Percentiles rank a stretch among this genome's conserved stretches.
Evolutionary conservation across 2,888 invertebrate species (phyloP).

Genomic region (Unio pictorum): DNA sequence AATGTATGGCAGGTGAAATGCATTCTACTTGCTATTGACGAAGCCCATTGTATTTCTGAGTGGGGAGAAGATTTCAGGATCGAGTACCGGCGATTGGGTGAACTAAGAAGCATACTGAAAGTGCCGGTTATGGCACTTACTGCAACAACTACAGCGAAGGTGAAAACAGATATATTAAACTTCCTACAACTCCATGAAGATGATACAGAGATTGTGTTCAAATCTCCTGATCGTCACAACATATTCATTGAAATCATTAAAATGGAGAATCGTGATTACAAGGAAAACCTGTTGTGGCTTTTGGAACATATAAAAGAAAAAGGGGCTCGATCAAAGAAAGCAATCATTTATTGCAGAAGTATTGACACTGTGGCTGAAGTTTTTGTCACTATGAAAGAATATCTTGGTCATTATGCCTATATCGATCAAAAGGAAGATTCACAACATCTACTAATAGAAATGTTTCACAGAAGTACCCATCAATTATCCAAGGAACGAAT

Average conservation of each 20-base stretch:
- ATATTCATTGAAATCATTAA: constrained; percentile 19
- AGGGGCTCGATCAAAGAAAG: constrained; percentile 15
- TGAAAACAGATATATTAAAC: constrained; percentile 22
- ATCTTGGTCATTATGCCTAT: constrained; percentile 19
- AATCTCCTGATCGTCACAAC: constrained; percentile 13
- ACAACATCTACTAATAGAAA: constrained; percentile 24
- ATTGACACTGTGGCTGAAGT: constrained; percentile 28
- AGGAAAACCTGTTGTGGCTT: constrained; percentile 10
- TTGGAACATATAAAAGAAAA: constrained; percentile 17
- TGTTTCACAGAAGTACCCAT: constrained; percentile 31
- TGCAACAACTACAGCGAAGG: constrained; percentile 17
- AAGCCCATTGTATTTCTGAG: constrained; percentile 38
- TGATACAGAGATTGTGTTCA: constrained; percentile 12
- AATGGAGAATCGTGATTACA: constrained; percentile 5
- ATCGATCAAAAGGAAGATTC: constrained; percentile 11
- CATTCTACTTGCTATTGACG: constrained; percentile 21
- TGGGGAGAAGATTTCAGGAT: constrained; percentile 29
- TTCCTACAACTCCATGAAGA: constrained; percentile 11
- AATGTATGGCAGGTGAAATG: constrained; percentile 18
- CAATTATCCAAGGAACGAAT: constrained; percentile 21
- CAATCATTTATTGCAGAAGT: constrained; percentile 27
- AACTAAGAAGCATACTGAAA: constrained; percentile 18
- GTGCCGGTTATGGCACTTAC: constrained; percentile 22
- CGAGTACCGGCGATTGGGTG: constrained; percentile 18
- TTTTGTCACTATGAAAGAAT: constrained; percentile 20